Conservation (phyloP, 2,113 vertebrate genomes). For the Cynoglossus semilaevis region DNA sequence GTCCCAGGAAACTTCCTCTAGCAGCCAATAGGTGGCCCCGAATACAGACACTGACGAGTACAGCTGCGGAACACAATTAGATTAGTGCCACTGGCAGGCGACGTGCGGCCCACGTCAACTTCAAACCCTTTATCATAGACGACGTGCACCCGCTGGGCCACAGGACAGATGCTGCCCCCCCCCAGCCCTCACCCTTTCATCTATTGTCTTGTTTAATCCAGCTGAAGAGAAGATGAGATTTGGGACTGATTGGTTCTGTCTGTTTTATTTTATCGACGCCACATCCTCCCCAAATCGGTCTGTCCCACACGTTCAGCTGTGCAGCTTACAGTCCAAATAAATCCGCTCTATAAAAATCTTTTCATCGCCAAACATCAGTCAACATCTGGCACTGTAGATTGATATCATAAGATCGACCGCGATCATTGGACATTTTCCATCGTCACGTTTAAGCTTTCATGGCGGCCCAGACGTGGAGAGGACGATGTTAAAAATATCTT, state of each 20-base stretch:
- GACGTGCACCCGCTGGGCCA: constrained; percentile 6
- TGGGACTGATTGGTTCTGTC: constrained; percentile 57
- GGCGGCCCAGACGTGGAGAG: too few species aligned
- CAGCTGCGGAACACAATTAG: constrained; percentile 62
- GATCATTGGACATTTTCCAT: too few species aligned
- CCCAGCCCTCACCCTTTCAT: constrained; percentile 33
- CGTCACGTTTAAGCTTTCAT: too few species aligned
- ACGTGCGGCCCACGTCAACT: constrained; percentile 35
- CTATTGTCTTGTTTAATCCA: constrained; percentile 45
- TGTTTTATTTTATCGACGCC: constrained; percentile 25
- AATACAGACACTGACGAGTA: constrained; percentile 24
- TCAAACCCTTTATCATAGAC: constrained; percentile 35
- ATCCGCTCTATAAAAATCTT: constrained; percentile 8
- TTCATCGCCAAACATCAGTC: too few species aligned
- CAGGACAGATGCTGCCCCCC: constrained; percentile 50
- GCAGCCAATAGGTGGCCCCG: constrained; percentile 11
- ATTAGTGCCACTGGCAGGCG: constrained; percentile 52
- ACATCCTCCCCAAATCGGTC: constrained; percentile 18
- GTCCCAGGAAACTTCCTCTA: constrained; percentile 21
- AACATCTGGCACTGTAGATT: background rate
- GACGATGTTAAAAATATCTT: too few species aligned
- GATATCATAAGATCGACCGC: too few species aligned
- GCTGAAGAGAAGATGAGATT: constrained; percentile 67
- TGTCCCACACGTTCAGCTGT: constrained; percentile 5
- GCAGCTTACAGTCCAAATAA: constrained; percentile 8